Conservation (phyloP, 2,888 invertebrate species). For the Rosalia funebris region DNA sequence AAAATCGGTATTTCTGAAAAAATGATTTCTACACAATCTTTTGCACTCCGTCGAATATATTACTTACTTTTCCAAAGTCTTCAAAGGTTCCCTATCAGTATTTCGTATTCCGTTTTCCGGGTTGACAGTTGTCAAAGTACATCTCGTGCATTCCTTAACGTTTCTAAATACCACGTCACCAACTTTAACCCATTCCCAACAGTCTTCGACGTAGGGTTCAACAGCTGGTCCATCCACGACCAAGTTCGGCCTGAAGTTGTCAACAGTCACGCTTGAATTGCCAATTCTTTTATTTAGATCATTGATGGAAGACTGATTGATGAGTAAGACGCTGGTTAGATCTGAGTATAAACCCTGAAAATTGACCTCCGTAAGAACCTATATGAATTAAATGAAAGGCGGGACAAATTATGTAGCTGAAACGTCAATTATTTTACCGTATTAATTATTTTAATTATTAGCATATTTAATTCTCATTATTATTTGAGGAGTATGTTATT, state of each 20-base stretch:
- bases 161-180: slow-evolving; percentile 66
- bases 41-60: no score
- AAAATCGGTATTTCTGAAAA: no score
- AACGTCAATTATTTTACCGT: no score
- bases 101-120: slow-evolving; percentile 64
- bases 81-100: slow-evolving; percentile 65
- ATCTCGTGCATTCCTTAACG: slow-evolving; percentile 69
- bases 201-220: slow-evolving; percentile 66
- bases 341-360: slow-evolving; percentile 67
- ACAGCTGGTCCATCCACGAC: slow-evolving; percentile 63
- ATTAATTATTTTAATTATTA: no score
- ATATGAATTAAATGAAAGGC: no score
- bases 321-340: slow-evolving; percentile 66
- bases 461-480: no score
- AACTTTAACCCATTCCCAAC: slow-evolving; percentile 69
- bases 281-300: slow-evolving; percentile 66
- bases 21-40: no score
- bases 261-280: slow-evolving; percentile 58
- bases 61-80: slow-evolving; percentile 67
- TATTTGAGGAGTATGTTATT: no score
- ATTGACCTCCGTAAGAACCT: no score
- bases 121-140: slow-evolving; percentile 62
- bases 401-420: no score
- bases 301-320: slow-evolving; percentile 66
- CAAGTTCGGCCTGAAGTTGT: slow-evolving; percentile 70